Conservation (phyloP, 1,140 invertebrate species). For the Diuraphis noxia region DNA sequence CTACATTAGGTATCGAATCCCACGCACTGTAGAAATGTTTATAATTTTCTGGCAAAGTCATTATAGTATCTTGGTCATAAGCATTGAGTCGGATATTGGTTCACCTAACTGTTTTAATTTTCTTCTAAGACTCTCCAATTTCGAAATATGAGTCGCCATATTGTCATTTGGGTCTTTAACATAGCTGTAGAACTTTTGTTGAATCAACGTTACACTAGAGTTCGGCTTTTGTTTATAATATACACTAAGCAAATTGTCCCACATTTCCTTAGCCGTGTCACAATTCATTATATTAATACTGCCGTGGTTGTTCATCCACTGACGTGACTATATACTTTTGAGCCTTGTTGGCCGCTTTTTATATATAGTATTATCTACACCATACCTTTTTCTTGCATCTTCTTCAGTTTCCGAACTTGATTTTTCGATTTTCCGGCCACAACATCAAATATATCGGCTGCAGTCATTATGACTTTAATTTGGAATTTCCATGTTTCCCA, state of each 20-base stretch:
- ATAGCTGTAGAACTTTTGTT: too few species aligned
- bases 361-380: not conserved
- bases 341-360: not conserved
- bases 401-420: not conserved
- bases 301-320: not conserved
- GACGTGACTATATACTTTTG: not conserved
- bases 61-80: not conserved
- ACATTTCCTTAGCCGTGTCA: not conserved
- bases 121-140: too few species aligned
- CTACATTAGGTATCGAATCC: too few species aligned
- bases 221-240: too few species aligned
- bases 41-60: too few species aligned
- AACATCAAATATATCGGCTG: too few species aligned
- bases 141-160: not conserved
- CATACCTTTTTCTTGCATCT: not conserved
- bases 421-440: not conserved
- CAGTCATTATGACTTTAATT: not conserved
- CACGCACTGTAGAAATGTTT: too few species aligned
- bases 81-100: not conserved
- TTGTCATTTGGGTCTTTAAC: not conserved
- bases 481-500: not conserved
- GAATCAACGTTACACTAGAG: too few species aligned
- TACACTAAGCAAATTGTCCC: not conserved
- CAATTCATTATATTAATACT: constrained; percentile 24
- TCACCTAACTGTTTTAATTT: not conserved